These are phyloP conservation scores for Puntigrus tetrazona DNA, from an alignment of 2,113 vertebrate species.

Conservation along the genomic window DNA sequence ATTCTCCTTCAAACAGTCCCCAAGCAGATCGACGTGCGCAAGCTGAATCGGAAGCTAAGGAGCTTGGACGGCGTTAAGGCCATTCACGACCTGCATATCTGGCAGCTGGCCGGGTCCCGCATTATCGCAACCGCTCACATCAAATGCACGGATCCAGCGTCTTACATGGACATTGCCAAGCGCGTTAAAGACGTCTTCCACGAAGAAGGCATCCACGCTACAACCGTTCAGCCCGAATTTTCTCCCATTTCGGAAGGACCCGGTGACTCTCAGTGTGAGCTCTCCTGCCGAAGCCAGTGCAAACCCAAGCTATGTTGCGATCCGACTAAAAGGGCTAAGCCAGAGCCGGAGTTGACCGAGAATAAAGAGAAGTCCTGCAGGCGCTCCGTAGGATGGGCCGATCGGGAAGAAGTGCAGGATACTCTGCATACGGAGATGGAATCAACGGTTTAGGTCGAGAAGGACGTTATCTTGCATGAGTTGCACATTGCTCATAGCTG, in stretches of 20 bases:
- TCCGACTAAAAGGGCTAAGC: slow-evolving; percentile 67
- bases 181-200: slow-evolving; percentile 86
- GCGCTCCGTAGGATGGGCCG: slow-evolving; percentile 1
- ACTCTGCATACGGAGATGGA: slow-evolving; percentile 41
- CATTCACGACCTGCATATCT: slow-evolving; percentile 85
- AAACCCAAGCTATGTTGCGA: slow-evolving; percentile 85
- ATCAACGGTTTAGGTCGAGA: slow-evolving; percentile 42
- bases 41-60: slow-evolving; percentile 78
- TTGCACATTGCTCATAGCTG: background rate
- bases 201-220: slow-evolving; percentile 84
- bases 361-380: background rate
- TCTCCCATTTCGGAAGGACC: slow-evolving; percentile 73
- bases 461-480: background rate
- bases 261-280: slow-evolving; percentile 73
- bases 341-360: slow-evolving; percentile 59
- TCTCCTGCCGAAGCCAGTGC: slow-evolving; percentile 85
- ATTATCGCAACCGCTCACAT: slow-evolving; percentile 89
- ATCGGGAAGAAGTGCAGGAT: slow-evolving; percentile 5
- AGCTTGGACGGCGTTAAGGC: slow-evolving; percentile 82
- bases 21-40: slow-evolving; percentile 83
- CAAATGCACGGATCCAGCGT: slow-evolving; percentile 82
- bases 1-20: slow-evolving; percentile 88
- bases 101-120: slow-evolving; percentile 84
- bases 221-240: slow-evolving; percentile 87
- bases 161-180: slow-evolving; percentile 86